Evolutionary conservation across 2,113 vertebrate species (phyloP).

Genomic region (Myiozetetes cayanensis): DNA sequence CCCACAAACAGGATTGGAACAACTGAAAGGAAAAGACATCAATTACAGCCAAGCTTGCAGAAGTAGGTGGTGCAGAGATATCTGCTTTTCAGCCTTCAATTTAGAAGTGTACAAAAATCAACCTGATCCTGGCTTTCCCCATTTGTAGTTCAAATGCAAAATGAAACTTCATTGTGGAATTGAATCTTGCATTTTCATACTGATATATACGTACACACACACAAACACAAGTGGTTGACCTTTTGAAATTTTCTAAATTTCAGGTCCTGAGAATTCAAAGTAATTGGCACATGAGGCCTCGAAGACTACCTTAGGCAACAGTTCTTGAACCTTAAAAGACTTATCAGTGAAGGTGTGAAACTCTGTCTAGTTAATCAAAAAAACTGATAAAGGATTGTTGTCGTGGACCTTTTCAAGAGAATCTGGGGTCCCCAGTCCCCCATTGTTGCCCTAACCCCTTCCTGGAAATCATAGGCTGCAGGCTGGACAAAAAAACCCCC

Average conservation of each 20-base stretch:
- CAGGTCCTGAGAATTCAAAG: not conserved
- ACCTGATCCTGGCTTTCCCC: not conserved
- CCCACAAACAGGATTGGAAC: slow-evolving; percentile 87
- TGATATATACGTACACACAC: no score
- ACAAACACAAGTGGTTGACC: not conserved
- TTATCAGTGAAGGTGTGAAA: not conserved
- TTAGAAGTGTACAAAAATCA: not conserved
- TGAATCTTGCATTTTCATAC: not conserved
- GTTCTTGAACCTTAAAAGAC: not conserved
- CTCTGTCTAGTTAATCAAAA: not conserved
- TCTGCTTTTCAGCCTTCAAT: not conserved
- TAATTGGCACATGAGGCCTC: not conserved
- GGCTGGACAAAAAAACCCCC: not conserved
- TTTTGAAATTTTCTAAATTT: not conserved
- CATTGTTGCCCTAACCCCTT: not conserved
- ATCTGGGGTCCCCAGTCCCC: not conserved
- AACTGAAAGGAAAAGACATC: slow-evolving; percentile 66
- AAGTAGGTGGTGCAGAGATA: not conserved
- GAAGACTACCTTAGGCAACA: not conserved
- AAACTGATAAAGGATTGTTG: not conserved
- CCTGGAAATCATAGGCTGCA: not conserved
- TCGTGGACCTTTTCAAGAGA: not conserved
- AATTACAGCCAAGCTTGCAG: not conserved
- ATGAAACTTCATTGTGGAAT: not conserved
- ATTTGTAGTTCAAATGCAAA: not conserved